These are phyloP conservation scores for Meles meles DNA, from an alignment of 2,113 vertebrate genomes.

Conservation along the genomic window DNA sequence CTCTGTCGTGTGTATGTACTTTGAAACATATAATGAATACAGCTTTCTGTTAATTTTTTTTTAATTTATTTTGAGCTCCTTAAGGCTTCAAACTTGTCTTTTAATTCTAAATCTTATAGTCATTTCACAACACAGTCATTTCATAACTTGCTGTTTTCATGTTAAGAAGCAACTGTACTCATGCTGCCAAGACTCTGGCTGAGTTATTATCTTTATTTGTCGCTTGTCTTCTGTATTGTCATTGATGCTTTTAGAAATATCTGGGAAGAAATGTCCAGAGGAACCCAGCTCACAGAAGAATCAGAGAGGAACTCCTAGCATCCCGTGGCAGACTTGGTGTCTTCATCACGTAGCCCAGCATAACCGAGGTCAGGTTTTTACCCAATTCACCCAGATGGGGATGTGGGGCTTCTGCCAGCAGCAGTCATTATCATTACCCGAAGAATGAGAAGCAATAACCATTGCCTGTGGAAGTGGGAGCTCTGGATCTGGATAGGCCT, in stretches of 20 bases:
- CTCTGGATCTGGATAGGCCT: neutral
- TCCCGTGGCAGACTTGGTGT: neutral
- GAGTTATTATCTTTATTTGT: neutral
- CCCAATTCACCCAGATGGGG: too few relatives aligned
- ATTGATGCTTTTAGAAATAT: neutral
- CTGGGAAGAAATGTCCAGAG: neutral
- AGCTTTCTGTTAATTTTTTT: neutral
- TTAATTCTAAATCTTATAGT: neutral
- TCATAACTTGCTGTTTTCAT: neutral
- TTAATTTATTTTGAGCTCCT: neutral
- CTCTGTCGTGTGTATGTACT: neutral
- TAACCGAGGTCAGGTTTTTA: neutral
- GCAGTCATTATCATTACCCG: neutral
- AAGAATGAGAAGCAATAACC: neutral
- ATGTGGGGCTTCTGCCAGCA: neutral
- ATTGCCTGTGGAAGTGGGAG: rapidly evolving
- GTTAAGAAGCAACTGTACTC: neutral
- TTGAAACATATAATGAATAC: neutral
- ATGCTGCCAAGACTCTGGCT: neutral
- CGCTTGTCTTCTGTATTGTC: neutral
- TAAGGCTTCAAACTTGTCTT: neutral
- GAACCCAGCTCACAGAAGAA: neutral
- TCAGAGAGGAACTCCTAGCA: neutral
- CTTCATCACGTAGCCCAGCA: neutral
- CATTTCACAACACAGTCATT: neutral